Base-by-base conservation (phyloP, 2,888 invertebrate genomes). In the Drosophila cracens region DNA sequence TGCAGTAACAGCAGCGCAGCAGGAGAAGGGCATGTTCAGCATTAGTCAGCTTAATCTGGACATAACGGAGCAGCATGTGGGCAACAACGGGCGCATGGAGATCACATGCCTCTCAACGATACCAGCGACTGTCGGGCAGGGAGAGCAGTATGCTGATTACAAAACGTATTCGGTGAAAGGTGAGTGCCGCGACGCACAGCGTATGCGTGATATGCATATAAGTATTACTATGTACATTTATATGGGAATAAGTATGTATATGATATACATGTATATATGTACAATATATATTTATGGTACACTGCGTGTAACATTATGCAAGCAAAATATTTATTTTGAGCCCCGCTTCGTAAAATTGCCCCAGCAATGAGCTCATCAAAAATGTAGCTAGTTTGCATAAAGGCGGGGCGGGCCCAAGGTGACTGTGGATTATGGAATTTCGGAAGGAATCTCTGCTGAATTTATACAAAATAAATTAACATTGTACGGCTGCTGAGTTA, bases 61-160 rank as follows among this genome's bases (percentile, higher is more conserved):
- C 65, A 95, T 97, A 81, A 95, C 96, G 3, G 96, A 96, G 81
- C 94, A 96, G 49, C 95, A 96, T 81, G 95, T 95, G 36, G 96
- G 96, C 5, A 95, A 95, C 34, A 96, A 96, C 83, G 96, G 96
- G 0, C 94, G 95, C 64, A 93, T 97, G 76, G 95, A 96, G 90
- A 94, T 97, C 70, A 96, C 96, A 38, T 97, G 97, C 90, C 94
- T 96, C 73, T 95, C 97, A 46, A 96, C 97, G 58, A 97, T 97
- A 82, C 97, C 97, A 1, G 95, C 96, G 68, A 96, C 96, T 81
- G 95, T 96, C 27, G 95, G 95, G 21, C 95, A 95, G 43, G 95
- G 95, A 63, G 96, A 96, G 83, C 94, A 95, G 80, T 97, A 95
- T 89, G 97, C 96, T 59, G 97, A 97, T 91, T 94, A 95, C 79